phyloP scores from a whole-genome alignment of 2,113 vertebrate genomes.

The Serinus canaria region DNA sequence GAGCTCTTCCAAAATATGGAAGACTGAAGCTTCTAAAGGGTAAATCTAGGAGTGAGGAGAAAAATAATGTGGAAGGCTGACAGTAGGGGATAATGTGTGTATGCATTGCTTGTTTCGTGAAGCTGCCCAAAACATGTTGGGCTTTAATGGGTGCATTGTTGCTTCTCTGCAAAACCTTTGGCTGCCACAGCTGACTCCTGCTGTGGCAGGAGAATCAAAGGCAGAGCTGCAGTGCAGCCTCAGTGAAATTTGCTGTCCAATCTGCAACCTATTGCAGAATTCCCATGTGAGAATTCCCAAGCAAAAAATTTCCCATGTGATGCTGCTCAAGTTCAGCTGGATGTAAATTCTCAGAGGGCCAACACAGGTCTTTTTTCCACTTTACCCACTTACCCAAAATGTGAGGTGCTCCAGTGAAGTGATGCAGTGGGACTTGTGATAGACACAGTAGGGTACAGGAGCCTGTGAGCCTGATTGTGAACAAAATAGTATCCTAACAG shows the following conservation, averaged over 20 bases:
- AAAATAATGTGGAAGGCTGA: not conserved
- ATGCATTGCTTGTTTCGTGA: not conserved
- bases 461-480: not conserved
- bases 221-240: not conserved
- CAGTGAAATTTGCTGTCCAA: not conserved
- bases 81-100: not conserved
- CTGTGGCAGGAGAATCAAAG: not conserved
- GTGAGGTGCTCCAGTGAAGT: not conserved
- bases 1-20: not conserved
- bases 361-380: rapidly evolving
- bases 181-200: not conserved
- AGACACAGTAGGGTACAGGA: not conserved
- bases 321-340: not conserved
- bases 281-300: too few relatives aligned
- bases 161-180: not conserved
- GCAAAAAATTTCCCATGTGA: rapidly evolving
- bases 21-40: not conserved
- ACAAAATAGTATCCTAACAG: not conserved
- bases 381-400: not conserved
- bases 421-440: not conserved
- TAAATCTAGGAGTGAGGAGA: not conserved
- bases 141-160: not conserved
- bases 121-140: not conserved
- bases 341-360: not conserved
- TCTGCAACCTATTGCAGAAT: not conserved